Conservation (phyloP, 1,140 invertebrate species). For the Medauroidea extradentata region DNA sequence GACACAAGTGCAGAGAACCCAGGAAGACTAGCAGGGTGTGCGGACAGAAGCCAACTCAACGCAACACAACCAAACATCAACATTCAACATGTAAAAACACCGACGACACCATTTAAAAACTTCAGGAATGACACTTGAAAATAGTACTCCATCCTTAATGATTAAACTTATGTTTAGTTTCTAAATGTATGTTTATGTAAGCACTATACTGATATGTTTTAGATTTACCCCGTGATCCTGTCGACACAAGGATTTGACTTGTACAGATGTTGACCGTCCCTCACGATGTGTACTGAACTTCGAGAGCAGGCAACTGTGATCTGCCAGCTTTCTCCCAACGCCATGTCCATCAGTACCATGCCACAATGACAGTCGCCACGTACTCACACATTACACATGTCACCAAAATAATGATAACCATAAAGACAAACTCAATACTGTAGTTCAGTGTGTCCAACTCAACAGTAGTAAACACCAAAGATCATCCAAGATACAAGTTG, state of each 20-base stretch:
- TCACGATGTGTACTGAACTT: neutral
- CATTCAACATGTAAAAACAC: constrained; percentile 14
- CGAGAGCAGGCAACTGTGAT: neutral
- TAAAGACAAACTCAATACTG: too few species aligned
- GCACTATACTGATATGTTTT: constrained; percentile 21
- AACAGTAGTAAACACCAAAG: too few species aligned
- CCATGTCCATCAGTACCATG: too few species aligned
- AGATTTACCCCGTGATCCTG: constrained; percentile 9
- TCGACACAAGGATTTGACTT: neutral
- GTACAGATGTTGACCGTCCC: neutral
- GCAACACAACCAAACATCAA: neutral
- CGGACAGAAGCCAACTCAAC: too few species aligned
- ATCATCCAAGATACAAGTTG: too few species aligned
- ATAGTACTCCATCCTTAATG: constrained; percentile 14
- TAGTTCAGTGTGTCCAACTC: too few species aligned
- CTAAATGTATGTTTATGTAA: constrained; percentile 13
- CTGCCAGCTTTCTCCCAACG: neutral
- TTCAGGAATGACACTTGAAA: constrained; percentile 19
- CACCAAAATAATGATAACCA: too few species aligned
- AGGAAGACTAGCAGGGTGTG: too few species aligned
- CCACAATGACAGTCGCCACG: too few species aligned
- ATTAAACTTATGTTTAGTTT: neutral
- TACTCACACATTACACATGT: too few species aligned
- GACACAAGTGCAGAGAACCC: too few species aligned
- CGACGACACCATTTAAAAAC: constrained; percentile 11